Conservation (phyloP, 1,140 invertebrate species). For the Pseudachorutes palmiensis region DNA sequence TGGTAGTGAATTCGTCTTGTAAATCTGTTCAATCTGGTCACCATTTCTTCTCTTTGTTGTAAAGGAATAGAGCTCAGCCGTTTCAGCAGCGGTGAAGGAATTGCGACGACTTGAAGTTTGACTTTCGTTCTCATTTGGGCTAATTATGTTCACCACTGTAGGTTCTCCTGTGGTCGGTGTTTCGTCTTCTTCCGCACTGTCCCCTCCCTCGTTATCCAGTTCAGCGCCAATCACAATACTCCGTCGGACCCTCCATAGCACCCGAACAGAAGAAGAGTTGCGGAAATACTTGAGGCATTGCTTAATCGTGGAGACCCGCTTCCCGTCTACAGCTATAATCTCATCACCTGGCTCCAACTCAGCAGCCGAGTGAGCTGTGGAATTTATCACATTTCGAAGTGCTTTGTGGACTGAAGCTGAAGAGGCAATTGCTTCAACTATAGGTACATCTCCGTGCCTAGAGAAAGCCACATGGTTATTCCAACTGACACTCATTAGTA, state of each 20-base stretch:
- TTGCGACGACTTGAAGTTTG: neutral
- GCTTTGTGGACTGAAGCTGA: neutral
- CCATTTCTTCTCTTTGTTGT: neutral
- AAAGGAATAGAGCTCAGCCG: neutral
- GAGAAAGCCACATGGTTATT: too few relatives aligned
- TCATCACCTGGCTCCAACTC: constrained; percentile 62
- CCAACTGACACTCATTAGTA: neutral
- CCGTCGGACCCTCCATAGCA: constrained; percentile 30
- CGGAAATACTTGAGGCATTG: constrained; percentile 35
- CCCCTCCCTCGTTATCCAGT: neutral
- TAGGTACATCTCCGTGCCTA: constrained; percentile 14
- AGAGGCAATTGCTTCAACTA: constrained; percentile 19
- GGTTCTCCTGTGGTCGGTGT: neutral
- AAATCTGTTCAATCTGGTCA: neutral
- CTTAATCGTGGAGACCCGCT: constrained; percentile 50
- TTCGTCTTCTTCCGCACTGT: neutral
- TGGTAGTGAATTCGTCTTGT: neutral
- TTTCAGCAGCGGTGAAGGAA: neutral
- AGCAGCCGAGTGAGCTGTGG: neutral
- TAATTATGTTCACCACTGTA: neutral
- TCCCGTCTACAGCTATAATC: constrained; percentile 69
- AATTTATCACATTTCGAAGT: neutral
- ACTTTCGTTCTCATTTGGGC: neutral
- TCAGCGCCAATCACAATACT: too few relatives aligned
- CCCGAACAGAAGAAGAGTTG: constrained; percentile 31